Percentiles rank a stretch among this genome's conserved stretches.
phyloP scores from a whole-genome alignment of 2,888 invertebrate genomes.

The Latheticus oryzae region DNA sequence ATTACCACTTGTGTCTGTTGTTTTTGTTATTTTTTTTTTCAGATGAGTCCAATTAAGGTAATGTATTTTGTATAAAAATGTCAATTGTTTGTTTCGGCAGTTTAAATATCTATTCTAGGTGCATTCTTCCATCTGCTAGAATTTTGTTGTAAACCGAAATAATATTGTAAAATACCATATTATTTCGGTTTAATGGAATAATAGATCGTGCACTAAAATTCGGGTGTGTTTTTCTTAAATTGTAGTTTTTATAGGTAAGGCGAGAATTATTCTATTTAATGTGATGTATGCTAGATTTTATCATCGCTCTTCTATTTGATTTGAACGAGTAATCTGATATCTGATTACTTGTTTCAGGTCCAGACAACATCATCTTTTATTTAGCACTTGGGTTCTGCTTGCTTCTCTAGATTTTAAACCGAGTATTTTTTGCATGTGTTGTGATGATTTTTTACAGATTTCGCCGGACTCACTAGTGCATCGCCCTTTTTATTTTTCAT shows the following conservation, averaged over 20 bases:
- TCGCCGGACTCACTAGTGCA: conserved; percentile 21
- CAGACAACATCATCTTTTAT: conserved; percentile 43
- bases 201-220: too few relatives aligned
- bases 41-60: conserved; percentile 47
- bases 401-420: conserved; percentile 38
- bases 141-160: conserved; percentile 8
- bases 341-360: conserved; percentile 58
- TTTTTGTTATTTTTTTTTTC: conserved; percentile 55
- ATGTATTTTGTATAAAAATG: too few relatives aligned
- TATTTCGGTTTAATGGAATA: too few relatives aligned
- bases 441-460: conserved; percentile 41
- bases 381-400: conserved; percentile 45
- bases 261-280: conserved; percentile 27
- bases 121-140: not conserved
- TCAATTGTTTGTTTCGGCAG: too few relatives aligned
- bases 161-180: conserved; percentile 13
- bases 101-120: conserved; percentile 31
- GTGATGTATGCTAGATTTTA: conserved; percentile 39
- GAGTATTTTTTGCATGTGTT: conserved; percentile 42
- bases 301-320: conserved; percentile 42
- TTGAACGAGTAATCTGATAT: conserved; percentile 55
- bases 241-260: conserved; percentile 34
- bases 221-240: conserved; percentile 28
- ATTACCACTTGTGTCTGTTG: conserved; percentile 55
- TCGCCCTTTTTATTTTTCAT: conserved; percentile 30